Percentiles rank a stretch among this genome's conserved stretches.
phyloP scores from a whole-genome alignment of 35 echinoderm and acorn worm genomes.

The Holothuria glaberrima region DNA sequence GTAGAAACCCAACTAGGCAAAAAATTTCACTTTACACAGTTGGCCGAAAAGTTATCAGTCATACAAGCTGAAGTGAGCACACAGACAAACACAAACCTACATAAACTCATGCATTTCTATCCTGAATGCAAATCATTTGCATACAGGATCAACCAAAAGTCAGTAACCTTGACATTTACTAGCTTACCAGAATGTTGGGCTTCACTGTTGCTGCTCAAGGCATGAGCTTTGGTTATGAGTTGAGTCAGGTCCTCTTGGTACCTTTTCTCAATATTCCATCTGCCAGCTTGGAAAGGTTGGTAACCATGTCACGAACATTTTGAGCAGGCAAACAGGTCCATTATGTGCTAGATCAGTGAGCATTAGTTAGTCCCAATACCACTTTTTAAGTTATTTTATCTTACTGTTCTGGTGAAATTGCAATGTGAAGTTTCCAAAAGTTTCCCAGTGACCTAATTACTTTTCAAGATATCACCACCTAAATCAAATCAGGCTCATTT shows the following conservation, averaged over 20 bases:
- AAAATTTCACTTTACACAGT: neutral
- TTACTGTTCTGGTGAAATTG: neutral
- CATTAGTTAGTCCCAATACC: neutral
- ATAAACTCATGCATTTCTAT: neutral
- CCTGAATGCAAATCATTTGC: neutral
- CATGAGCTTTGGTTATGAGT: neutral
- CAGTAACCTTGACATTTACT: too few species aligned
- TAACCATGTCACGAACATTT: neutral
- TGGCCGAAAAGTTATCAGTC: neutral
- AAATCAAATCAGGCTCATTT: neutral
- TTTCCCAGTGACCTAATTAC: neutral
- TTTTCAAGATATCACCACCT: neutral
- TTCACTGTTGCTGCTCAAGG: slow-evolving; percentile 13
- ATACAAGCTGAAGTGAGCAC: neutral
- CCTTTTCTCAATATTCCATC: neutral
- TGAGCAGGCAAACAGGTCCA: neutral
- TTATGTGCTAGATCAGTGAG: neutral
- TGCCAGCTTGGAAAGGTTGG: neutral
- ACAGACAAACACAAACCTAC: neutral
- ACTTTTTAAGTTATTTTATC: neutral
- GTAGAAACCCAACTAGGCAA: too few species aligned
- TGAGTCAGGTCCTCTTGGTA: neutral
- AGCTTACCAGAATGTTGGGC: neutral
- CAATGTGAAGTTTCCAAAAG: neutral
- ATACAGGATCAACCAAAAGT: too few species aligned